These are phyloP conservation scores for Seira musarum DNA, from an alignment of 2,888 invertebrate species.

Conservation along the genomic window DNA sequence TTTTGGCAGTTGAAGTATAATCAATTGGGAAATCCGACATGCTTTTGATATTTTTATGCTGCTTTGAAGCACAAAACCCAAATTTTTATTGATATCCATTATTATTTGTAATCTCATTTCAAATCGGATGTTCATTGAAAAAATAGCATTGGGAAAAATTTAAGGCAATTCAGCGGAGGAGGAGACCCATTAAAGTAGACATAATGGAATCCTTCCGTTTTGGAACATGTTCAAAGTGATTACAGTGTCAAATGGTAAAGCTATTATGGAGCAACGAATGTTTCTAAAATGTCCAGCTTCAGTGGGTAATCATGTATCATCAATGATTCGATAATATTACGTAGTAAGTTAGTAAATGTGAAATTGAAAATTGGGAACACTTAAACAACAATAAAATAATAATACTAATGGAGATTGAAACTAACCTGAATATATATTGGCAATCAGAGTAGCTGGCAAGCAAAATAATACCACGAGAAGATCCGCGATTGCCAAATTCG, in stretches of 20 bases:
- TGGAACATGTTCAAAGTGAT: neutral
- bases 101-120: neutral
- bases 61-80: neutral
- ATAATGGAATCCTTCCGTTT: neutral
- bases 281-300: neutral
- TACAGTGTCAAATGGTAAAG: neutral
- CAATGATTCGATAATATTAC: no score
- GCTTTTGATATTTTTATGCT: no score
- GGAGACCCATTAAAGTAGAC: neutral
- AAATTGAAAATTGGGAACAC: neutral
- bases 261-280: neutral
- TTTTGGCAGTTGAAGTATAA: no score
- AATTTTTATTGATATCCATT: neutral
- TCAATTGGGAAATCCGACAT: no score
- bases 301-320: neutral
- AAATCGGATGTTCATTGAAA: neutral
- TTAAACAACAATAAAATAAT: neutral
- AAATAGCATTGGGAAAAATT: neutral
- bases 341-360: no score
- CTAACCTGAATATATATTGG: conserved; percentile 97
- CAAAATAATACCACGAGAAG: conserved; percentile 94
- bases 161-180: neutral
- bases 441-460: conserved; percentile 92
- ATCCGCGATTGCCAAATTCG: conserved; percentile 93
- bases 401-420: conserved; percentile 71